Conservation (phyloP, 2,113 vertebrate species). For the Python bivittatus region DNA sequence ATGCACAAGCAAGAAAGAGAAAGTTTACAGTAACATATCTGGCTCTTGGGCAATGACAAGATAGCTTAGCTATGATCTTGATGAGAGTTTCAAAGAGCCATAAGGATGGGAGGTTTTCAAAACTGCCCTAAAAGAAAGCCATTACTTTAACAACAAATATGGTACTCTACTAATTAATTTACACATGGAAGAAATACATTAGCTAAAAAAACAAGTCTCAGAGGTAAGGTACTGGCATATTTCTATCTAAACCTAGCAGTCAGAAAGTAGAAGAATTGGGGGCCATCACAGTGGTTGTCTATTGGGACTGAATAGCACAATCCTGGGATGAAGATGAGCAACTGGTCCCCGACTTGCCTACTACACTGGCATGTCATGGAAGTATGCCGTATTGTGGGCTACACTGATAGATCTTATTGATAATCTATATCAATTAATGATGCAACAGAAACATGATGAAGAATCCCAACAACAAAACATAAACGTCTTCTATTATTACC, state of each 20-base stretch:
- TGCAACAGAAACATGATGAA: neutral
- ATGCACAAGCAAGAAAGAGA: neutral
- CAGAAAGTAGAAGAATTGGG: neutral
- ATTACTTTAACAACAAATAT: conserved; percentile 7
- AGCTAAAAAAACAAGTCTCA: neutral
- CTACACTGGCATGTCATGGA: neutral
- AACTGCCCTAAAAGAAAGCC: neutral
- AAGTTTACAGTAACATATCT: neutral
- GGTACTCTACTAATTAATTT: neutral
- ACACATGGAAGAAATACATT: conserved; percentile 23
- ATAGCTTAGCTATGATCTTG: neutral
- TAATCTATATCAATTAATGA: neutral
- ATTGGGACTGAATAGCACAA: neutral
- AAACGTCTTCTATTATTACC: neutral
- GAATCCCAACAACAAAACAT: neutral
- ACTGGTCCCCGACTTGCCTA: neutral
- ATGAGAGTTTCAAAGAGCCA: neutral
- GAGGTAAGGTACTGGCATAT: conserved; percentile 9
- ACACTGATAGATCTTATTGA: neutral
- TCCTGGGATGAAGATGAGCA: no score
- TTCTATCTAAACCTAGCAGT: conserved; percentile 5
- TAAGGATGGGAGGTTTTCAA: neutral
- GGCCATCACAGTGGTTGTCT: neutral
- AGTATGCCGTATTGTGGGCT: neutral
- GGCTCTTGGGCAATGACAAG: neutral